Conservation (phyloP, 2,888 invertebrate genomes). For the Lasioglossum malachurum region DNA sequence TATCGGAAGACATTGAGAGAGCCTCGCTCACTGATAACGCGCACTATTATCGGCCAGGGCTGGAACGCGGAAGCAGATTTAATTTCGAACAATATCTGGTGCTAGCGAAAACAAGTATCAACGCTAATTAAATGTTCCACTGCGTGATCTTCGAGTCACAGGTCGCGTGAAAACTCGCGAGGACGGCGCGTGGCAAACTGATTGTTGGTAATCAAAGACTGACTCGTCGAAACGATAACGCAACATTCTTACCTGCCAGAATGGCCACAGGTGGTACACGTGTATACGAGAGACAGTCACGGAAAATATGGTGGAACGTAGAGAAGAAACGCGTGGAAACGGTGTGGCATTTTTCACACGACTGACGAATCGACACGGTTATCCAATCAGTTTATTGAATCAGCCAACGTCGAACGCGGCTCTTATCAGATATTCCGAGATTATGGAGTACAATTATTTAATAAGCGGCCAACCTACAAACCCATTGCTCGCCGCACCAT, state of each 20-base stretch:
- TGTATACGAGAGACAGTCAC: neutral
- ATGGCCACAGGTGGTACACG: neutral
- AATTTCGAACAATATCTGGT: neutral
- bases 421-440: slow-evolving; percentile 79
- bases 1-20: slow-evolving; percentile 35
- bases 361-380: slow-evolving; percentile 56
- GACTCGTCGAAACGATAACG: neutral
- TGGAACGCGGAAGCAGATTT: neutral
- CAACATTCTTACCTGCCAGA: neutral
- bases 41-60: slow-evolving; percentile 6
- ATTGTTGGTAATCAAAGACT: neutral
- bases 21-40: slow-evolving; percentile 25
- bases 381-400: slow-evolving; percentile 41
- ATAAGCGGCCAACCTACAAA: slow-evolving; percentile 77
- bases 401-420: slow-evolving; percentile 35
- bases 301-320: neutral
- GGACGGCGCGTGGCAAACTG: neutral
- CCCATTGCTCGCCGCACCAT: slow-evolving; percentile 66
- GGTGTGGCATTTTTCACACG: slow-evolving; percentile 57
- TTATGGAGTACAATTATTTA: slow-evolving; percentile 77
- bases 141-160: neutral
- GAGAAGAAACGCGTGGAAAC: slow-evolving; percentile 33
- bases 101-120: neutral
- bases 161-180: neutral
- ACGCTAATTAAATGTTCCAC: neutral